Evolutionary conservation across 92 coral and sea anemone species (phyloP).

Genomic region (Palythoa heliodiscus): DNA sequence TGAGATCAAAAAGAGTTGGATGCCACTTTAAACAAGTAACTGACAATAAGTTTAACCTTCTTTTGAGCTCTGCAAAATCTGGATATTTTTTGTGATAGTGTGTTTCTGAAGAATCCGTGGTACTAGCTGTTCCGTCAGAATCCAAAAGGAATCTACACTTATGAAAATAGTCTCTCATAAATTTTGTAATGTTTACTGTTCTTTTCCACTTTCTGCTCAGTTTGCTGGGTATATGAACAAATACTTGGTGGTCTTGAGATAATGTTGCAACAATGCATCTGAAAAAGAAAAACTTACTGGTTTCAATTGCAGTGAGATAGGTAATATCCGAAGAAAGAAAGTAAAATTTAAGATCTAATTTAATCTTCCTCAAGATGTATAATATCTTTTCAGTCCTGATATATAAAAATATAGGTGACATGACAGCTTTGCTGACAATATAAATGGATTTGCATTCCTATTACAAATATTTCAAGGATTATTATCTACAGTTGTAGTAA

Average conservation of each 20-base stretch:
- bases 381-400: too few species aligned
- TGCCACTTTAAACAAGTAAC: constrained; percentile 56
- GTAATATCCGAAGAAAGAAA: too few species aligned
- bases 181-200: constrained; percentile 15
- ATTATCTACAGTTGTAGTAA: too few species aligned
- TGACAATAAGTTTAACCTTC: constrained; percentile 45
- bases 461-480: too few species aligned
- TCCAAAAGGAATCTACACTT: constrained; percentile 15
- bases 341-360: background rate
- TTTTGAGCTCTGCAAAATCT: constrained; percentile 45
- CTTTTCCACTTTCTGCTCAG: constrained; percentile 20
- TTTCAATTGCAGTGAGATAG: background rate
- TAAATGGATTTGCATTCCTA: too few species aligned
- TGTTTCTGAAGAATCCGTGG: constrained; percentile 23
- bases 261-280: constrained; percentile 36
- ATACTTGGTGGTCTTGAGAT: constrained; percentile 33
- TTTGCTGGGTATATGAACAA: constrained; percentile 13
- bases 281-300: background rate
- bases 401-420: too few species aligned
- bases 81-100: background rate
- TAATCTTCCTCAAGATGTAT: background rate
- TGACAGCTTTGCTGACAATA: too few species aligned
- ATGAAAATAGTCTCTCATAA: constrained; percentile 19
- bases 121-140: background rate
- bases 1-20: constrained; percentile 23